Base-by-base conservation (phyloP, 2,797 vertebrate genomes). In the Lithobates pipiens region DNA sequence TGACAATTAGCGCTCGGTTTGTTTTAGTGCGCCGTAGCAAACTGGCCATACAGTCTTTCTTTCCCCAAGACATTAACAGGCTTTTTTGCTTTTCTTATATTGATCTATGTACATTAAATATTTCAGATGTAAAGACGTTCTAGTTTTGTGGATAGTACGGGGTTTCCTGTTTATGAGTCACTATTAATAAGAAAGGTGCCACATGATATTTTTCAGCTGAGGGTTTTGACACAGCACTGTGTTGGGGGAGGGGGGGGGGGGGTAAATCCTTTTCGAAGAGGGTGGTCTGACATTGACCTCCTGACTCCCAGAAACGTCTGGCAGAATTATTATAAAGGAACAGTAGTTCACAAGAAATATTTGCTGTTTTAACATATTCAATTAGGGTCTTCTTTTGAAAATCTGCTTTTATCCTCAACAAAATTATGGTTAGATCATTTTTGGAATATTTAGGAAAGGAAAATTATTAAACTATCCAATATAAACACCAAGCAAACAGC, bases 101-200 rank as follows among this genome's bases (percentile, higher is more conserved):
- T 74, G 79, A 81, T 81, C 79, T 81, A 72, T 11, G 32, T 61
- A 57, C 92, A 90, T 89, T 93, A 90, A 94, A 91, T 93, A 91
- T 92, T 91, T 92, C 89, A 93, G 92, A 94, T 93, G 93, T 91
- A 90, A 93, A 94, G 93, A 93, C 92, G 88, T 88, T 91, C 88
- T 89, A 91, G 89, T 91, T 91, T 93, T 91, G 88, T 88, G 90
- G 91, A 94, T 92, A 91, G 91, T 89, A 89, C 90, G 88, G 88
- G 89, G 89, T 91, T 96, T 96, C 94, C 94, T 95, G 94, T 95
- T 96, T 95, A 95, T 94, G 94, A 94, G 92, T 95, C 94, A 94
- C 93, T 91, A 93, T 93, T 94, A 94, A 94, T 94, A 94, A 91
- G 91, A 92, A 95, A 95, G 95, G 95, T 95, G 95, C 93, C 93